These are phyloP conservation scores for Streblospio benedicti DNA, from an alignment of 1,140 invertebrate genomes.

Conservation along the genomic window DNA sequence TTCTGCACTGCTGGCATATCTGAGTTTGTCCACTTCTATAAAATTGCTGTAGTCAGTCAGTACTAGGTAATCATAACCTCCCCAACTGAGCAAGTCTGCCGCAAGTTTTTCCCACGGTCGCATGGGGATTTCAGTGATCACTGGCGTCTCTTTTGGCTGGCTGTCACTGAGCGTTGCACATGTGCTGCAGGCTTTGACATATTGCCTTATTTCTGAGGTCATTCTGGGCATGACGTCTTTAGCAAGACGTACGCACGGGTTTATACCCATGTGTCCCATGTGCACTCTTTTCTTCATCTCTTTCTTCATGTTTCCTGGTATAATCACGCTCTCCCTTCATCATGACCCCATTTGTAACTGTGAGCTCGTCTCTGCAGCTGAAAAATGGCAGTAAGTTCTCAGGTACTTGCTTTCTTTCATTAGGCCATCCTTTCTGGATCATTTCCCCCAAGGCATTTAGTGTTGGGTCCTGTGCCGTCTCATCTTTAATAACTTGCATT, in stretches of 20 bases:
- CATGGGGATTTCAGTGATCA: background rate
- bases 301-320: background rate
- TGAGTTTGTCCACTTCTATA: slow-evolving; percentile 2
- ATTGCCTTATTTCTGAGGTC: background rate
- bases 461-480: background rate
- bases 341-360: background rate
- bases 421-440: no score
- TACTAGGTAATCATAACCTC: background rate
- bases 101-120: slow-evolving; percentile 1
- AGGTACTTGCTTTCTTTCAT: background rate
- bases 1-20: background rate
- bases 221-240: slow-evolving; percentile 4
- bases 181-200: slow-evolving; percentile 4
- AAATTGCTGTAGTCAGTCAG: slow-evolving; percentile 3
- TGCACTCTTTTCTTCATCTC: slow-evolving; percentile 6
- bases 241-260: background rate
- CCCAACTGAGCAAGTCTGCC: background rate
- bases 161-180: background rate
- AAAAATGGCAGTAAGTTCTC: slow-evolving; percentile 1
- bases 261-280: background rate
- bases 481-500: background rate
- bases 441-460: background rate
- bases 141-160: slow-evolving; percentile 1
- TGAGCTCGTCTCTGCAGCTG: slow-evolving; percentile 2
- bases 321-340: background rate